phyloP scores from a whole-genome alignment of 2,888 invertebrate genomes.

The Tetropium fuscum region DNA sequence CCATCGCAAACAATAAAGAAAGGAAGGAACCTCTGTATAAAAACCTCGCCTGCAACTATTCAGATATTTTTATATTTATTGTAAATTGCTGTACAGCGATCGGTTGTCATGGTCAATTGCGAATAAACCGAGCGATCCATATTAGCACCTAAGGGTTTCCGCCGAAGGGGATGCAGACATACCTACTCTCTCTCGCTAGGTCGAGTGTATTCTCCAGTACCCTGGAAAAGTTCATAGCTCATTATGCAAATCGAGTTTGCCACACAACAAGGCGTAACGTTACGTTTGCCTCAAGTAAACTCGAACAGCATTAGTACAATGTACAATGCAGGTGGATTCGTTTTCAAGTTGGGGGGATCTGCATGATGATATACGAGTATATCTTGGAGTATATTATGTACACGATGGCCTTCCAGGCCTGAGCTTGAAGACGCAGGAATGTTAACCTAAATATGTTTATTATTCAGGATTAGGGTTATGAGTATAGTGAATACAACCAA shows the following conservation, averaged over 20 bases:
- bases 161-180: conserved; percentile 36
- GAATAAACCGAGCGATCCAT: conserved; percentile 38
- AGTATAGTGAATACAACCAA: too few relatives aligned
- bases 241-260: conserved; percentile 55
- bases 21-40: conserved; percentile 34
- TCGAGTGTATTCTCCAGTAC: conserved; percentile 12
- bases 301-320: conserved; percentile 41
- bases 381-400: too few relatives aligned
- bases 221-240: conserved; percentile 44
- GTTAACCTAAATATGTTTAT: too few relatives aligned
- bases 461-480: too few relatives aligned
- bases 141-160: conserved; percentile 27
- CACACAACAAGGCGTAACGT: conserved; percentile 48
- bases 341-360: conserved; percentile 33
- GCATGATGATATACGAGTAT: conserved; percentile 11
- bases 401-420: neutral
- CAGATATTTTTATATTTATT: conserved; percentile 39
- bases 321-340: conserved; percentile 51
- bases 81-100: conserved; percentile 38
- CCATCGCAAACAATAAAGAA: conserved; percentile 39
- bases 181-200: conserved; percentile 29
- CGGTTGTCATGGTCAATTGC: conserved; percentile 44
- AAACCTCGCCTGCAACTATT: conserved; percentile 39
- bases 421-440: too few relatives aligned
- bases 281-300: conserved; percentile 41